Evolutionary conservation across 2,113 vertebrate species (phyloP).

Genomic region (Notechis scutatus): DNA sequence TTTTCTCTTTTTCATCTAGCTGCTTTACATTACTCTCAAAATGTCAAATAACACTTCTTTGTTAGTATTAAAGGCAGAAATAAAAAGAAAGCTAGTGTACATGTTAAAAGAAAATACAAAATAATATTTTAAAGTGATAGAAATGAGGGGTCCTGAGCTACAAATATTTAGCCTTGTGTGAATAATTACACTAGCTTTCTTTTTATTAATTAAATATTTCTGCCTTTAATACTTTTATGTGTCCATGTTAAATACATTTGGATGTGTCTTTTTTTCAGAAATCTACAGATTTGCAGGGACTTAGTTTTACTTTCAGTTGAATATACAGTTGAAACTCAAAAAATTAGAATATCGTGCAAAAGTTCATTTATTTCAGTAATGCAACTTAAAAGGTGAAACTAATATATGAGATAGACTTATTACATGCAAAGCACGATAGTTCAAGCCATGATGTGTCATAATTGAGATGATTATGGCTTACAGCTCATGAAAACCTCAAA

Average conservation of each 20-base stretch:
- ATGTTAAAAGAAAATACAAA: background rate
- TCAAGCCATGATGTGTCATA: no score
- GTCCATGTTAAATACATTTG: background rate
- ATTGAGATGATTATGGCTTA: no score
- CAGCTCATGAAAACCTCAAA: no score
- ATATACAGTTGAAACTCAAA: background rate
- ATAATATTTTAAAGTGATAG: background rate
- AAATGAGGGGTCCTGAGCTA: no score
- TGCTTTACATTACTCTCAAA: background rate
- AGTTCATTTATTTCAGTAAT: no score
- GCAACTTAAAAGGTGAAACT: no score
- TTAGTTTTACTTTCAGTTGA: background rate
- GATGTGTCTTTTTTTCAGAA: background rate
- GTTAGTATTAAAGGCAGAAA: no score
- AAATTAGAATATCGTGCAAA: no score
- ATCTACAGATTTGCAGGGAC: background rate
- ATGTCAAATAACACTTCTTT: background rate
- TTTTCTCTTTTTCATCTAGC: background rate
- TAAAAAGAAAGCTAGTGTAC: background rate
- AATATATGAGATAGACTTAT: no score
- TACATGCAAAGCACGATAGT: no score
- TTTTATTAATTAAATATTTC: background rate
- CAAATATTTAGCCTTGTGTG: background rate
- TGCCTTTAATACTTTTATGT: background rate
- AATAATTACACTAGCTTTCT: background rate